Evolutionary conservation across 1,140 invertebrate genomes (phyloP).

Genomic region (Panagrolaimus sp.): DNA sequence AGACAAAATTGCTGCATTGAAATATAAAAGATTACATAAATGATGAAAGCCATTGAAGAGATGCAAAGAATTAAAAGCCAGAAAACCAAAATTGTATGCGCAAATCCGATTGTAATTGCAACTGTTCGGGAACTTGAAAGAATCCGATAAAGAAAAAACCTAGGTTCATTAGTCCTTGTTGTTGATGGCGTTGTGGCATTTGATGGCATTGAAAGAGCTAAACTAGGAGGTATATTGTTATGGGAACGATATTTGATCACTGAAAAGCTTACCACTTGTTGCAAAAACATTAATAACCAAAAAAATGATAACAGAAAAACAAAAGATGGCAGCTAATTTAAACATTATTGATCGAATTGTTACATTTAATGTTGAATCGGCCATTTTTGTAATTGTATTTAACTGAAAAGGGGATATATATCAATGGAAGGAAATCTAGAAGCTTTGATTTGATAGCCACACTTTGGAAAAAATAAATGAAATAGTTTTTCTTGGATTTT

Average conservation of each 20-base stretch:
- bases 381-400: neutral
- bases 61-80: neutral
- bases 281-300: neutral
- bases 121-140: neutral
- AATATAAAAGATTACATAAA: neutral
- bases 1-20: neutral
- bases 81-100: neutral
- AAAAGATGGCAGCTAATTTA: neutral
- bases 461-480: no score
- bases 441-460: no score
- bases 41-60: neutral
- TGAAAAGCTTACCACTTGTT: neutral
- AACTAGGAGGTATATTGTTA: no score
- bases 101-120: neutral
- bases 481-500: no score
- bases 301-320: neutral
- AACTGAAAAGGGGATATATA: neutral
- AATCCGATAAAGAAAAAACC: neutral
- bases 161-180: neutral
- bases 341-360: conserved; percentile 4
- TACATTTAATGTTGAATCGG: neutral
- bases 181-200: neutral
- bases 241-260: no score
- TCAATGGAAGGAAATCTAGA: neutral
- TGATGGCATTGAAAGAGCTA: neutral